Conservation (phyloP, 2,888 invertebrate genomes). For the Acrocera orbiculus region DNA sequence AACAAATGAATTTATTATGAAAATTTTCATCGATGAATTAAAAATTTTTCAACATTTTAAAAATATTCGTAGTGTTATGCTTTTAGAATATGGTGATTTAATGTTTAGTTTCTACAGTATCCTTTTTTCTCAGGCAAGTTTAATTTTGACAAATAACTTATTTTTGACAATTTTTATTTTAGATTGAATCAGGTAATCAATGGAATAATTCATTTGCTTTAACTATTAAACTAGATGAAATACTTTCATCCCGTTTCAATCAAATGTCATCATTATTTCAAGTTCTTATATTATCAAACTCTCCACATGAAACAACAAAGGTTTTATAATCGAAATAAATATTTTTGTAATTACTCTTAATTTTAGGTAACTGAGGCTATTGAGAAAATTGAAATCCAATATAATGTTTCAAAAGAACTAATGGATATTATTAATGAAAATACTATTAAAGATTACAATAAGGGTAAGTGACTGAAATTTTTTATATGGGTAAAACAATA, state of each 20-base stretch:
- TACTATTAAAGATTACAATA: conserved; percentile 22
- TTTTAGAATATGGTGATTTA: conserved; percentile 36
- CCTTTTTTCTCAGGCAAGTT: conserved; percentile 32
- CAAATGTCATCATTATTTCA: conserved; percentile 19
- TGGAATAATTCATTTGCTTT: conserved; percentile 32
- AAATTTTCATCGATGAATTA: conserved; percentile 33
- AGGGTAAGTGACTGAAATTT: conserved; percentile 10
- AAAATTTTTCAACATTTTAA: conserved; percentile 31
- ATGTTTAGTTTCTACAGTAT: conserved; percentile 34
- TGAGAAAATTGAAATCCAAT: conserved; percentile 20
- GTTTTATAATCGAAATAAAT: conserved; percentile 6
- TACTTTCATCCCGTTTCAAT: conserved; percentile 31
- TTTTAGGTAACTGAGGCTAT: conserved; percentile 22
- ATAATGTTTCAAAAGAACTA: conserved; percentile 20
- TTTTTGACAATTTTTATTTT: conserved; percentile 1
- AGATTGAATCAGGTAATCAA: conserved; percentile 32
- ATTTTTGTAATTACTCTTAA: no score
- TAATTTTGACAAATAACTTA: not conserved
- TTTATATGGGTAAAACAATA: not conserved
- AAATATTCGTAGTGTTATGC: conserved; percentile 33
- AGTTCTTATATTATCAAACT: conserved; percentile 18
- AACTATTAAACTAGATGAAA: conserved; percentile 32
- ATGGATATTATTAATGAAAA: conserved; percentile 19
- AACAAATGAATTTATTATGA: conserved; percentile 33
- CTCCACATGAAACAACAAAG: conserved; percentile 17